Evolutionary conservation across 1,140 invertebrate genomes (phyloP), one percentile per base, ranked within the genome.

Genomic region (Dendrolimus kikuchii): DNA sequence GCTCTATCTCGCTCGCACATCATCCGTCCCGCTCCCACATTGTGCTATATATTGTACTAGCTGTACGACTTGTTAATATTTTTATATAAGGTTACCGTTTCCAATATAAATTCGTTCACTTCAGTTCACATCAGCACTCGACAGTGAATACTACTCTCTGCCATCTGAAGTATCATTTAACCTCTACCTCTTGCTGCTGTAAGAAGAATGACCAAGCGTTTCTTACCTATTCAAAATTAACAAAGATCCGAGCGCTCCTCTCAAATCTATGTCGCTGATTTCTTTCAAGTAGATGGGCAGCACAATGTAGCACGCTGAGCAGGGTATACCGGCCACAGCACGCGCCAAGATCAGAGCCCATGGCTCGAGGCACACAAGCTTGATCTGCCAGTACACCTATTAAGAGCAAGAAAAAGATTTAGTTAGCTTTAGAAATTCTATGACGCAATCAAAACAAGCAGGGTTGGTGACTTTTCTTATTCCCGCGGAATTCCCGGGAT

Each of bases 231-330:
- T 84, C 38, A 84, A 53, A 52, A 84, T 84, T 39, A 82, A 66
- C n/a, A 85, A 49, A 5, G 81, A 85, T 1, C 81, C 88, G 39
- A 90, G 53, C 0, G 77, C 77, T 0, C 89, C 89, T 36, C 89
- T 69, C 6, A 84, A 56, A 52, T 85, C 81, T 5, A 81, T 83
- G 46, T 85, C 81, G 38, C 81, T 81, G 59, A 85, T 83, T 49
- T 85, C 80, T 60, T 85, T 85, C 10, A 85, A 50, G 55, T 85
- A 85, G 9, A 85, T 85, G 0, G 81, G 81, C 46, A 85, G 66
- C 2, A 85, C 80, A 41, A 85, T 85, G 67, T 85, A 85, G 68
- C 81, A 85, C 0, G 81, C 78, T 0, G 81, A 85, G 64, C 81
- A 83, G n/a, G 81, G 81, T 5, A 83, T 74, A 0, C 82, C 82